Percentiles rank a stretch among this genome's conserved stretches.
phyloP scores from a whole-genome alignment of 92 coral and sea anemone species.

The Porites evermanni region DNA sequence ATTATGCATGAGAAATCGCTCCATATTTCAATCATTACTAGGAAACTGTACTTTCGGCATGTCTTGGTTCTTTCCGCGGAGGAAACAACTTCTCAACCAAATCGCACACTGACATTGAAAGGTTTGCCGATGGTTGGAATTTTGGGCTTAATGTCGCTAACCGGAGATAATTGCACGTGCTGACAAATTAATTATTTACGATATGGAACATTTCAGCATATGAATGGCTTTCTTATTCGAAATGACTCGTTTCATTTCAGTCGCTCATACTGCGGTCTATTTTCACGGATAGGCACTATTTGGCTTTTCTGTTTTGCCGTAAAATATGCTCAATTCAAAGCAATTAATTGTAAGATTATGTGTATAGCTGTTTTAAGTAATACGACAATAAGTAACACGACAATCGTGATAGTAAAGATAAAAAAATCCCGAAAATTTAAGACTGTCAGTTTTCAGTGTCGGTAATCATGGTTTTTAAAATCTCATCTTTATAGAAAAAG shows the following conservation, averaged over 20 bases:
- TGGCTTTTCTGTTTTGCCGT: background rate
- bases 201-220: constrained; percentile 66
- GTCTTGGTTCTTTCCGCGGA: background rate
- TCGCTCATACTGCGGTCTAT: background rate
- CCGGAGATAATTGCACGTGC: constrained; percentile 82
- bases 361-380: background rate
- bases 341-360: constrained; percentile 47
- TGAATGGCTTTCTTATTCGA: constrained; percentile 73
- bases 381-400: background rate
- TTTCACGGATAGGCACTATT: background rate
- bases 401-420: constrained; percentile 1
- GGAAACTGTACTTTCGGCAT: constrained; percentile 31
- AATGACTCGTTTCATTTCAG: constrained; percentile 46
- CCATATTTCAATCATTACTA: constrained; percentile 25
- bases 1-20: constrained; percentile 60
- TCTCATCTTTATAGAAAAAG: constrained; percentile 12
- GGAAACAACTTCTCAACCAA: constrained; percentile 29
- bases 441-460: background rate
- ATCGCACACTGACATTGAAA: constrained; percentile 10
- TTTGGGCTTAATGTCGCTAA: constrained; percentile 9
- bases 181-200: constrained; percentile 80
- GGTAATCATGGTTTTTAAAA: background rate
- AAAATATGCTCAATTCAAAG: constrained; percentile 19
- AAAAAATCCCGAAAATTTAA: background rate
- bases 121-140: constrained; percentile 14